Percentiles rank a stretch among this genome's conserved stretches.
phyloP scores from a whole-genome alignment of 1,140 invertebrate species.

The Scaptomyza hsui region DNA sequence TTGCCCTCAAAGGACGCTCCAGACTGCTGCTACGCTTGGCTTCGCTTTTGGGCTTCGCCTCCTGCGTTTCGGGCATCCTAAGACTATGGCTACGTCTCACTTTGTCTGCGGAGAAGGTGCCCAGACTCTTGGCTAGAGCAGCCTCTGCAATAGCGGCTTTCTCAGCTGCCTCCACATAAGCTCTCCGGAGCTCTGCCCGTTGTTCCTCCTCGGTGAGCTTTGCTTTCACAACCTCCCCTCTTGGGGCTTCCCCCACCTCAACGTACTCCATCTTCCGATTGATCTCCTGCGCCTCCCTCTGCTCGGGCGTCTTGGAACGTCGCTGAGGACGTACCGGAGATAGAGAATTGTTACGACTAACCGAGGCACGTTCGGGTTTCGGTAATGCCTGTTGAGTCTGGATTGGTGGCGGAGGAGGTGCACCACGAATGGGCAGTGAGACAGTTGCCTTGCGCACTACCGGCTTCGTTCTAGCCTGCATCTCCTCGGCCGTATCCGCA shows the following conservation, averaged over 20 bases:
- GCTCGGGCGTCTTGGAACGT: constrained; percentile 76
- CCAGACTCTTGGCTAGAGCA: constrained; percentile 49
- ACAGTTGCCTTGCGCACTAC: constrained; percentile 5
- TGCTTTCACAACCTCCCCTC: background rate
- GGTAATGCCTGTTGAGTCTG: constrained; percentile 7
- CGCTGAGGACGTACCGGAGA: constrained; percentile 73
- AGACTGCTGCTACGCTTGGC: constrained; percentile 61
- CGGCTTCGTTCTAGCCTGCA: constrained; percentile 9
- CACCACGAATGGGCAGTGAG: constrained; percentile 52
- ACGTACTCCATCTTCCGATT: constrained; percentile 56
- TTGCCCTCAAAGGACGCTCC: constrained; percentile 39
- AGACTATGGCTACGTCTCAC: constrained; percentile 61
- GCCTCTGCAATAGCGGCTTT: constrained; percentile 59
- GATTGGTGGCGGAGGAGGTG: constrained; percentile 51
- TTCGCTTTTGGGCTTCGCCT: constrained; percentile 28
- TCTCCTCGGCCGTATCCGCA: constrained; percentile 65
- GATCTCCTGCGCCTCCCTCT: constrained; percentile 34
- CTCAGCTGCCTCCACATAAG: constrained; percentile 67
- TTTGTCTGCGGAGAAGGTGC: constrained; percentile 17
- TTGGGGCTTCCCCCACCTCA: constrained; percentile 48
- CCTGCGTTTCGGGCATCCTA: constrained; percentile 23
- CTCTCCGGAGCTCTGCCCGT: constrained; percentile 46
- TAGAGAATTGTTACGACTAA: constrained; percentile 63
- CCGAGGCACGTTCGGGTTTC: constrained; percentile 46
- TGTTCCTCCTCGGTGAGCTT: constrained; percentile 57